Conservation (phyloP, 2,888 invertebrate species). For the Clanis bilineata region DNA sequence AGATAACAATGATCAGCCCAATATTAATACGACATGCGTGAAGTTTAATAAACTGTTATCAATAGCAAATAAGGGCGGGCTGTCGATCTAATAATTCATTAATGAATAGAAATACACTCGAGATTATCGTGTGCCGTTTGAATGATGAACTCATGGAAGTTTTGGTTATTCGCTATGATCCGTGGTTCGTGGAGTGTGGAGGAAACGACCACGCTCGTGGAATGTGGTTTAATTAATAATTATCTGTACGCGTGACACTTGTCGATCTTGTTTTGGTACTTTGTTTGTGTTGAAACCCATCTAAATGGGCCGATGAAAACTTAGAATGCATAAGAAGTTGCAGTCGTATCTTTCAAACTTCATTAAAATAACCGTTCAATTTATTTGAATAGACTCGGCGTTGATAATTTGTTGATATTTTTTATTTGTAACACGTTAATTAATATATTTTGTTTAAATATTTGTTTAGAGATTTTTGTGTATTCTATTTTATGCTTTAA, state of each 20-base stretch:
- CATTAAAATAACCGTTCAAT: not conserved
- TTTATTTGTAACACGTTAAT: not conserved
- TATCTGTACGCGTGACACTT: constrained; percentile 5
- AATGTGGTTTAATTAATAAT: constrained; percentile 13
- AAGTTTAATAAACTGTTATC: constrained; percentile 77
- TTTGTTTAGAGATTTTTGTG: not conserved
- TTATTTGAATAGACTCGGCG: not conserved
- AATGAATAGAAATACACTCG: constrained; percentile 58
- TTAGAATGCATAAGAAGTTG: not conserved
- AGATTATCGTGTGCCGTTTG: constrained; percentile 22
- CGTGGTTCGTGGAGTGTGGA: not conserved
- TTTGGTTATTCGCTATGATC: not conserved
- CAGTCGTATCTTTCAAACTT: not conserved
- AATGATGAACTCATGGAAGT: constrained; percentile 2
- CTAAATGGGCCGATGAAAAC: not conserved
- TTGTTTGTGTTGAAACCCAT: constrained; percentile 6
- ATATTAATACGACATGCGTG: constrained; percentile 60
- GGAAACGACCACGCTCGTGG: not conserved
- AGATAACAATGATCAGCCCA: constrained; percentile 57
- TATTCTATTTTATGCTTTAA: not conserved
- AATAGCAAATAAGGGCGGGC: constrained; percentile 56
- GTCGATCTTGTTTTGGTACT: constrained; percentile 10
- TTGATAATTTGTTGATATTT: not conserved
- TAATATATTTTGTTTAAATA: constrained; percentile 2
- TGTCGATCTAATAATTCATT: constrained; percentile 59